Evolutionary conservation across 2,888 invertebrate genomes (phyloP).

Genomic region (Atrina japonica): DNA sequence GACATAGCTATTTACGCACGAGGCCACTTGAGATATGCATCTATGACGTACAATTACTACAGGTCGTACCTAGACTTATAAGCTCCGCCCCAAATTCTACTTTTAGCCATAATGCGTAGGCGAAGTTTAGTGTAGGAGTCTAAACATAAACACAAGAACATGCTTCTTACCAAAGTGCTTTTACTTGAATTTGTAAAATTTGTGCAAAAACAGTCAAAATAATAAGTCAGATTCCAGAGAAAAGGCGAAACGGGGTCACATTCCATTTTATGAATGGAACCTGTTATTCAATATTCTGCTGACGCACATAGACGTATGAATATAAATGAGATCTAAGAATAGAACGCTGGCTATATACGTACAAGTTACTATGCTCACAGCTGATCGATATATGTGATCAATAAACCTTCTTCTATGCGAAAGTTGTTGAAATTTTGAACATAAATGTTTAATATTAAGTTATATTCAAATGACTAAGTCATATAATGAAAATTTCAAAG

Average conservation of each 20-base stretch:
- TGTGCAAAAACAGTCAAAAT: too few relatives aligned
- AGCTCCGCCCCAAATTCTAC: constrained; percentile 60
- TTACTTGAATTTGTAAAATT: constrained; percentile 12
- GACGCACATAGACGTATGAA: constrained; percentile 35
- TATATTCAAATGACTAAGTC: too few relatives aligned
- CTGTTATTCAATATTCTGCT: constrained; percentile 24
- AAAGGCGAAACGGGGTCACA: constrained; percentile 3
- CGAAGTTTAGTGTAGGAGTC: constrained; percentile 37
- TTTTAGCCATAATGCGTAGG: constrained; percentile 32
- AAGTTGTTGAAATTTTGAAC: too few relatives aligned
- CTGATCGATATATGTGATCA: constrained; percentile 17
- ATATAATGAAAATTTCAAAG: too few relatives aligned
- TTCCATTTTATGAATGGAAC: constrained; percentile 31
- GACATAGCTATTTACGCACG: constrained; percentile 36
- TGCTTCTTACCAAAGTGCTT: constrained; percentile 24
- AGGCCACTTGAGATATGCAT: constrained; percentile 34
- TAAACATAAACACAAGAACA: constrained; percentile 45
- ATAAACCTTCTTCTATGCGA: too few relatives aligned
- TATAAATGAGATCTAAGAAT: constrained; percentile 33
- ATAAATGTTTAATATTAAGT: too few relatives aligned
- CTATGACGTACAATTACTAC: constrained; percentile 34
- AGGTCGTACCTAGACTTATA: constrained; percentile 11
- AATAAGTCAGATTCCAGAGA: too few relatives aligned
- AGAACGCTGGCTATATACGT: constrained; percentile 28
- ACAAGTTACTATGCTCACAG: constrained; percentile 27